These are phyloP conservation scores for Rhodeus uyekii DNA, from an alignment of 2,797 vertebrate species.

Conservation along the genomic window DNA sequence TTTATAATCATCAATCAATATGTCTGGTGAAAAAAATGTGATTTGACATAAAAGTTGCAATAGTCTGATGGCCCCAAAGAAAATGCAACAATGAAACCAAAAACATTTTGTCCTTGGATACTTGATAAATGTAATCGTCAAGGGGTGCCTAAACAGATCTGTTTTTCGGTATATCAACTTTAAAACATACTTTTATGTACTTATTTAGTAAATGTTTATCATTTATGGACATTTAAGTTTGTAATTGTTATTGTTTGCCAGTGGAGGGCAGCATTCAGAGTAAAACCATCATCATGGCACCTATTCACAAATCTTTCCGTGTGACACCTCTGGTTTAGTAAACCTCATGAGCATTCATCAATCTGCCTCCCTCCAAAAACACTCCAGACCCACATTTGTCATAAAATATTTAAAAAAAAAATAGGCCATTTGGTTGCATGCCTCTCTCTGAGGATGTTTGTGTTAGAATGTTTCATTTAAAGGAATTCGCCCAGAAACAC, in stretches of 20 bases:
- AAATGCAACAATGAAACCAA: not conserved
- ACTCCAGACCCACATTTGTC: slow-evolving; percentile 1
- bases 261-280: slow-evolving; percentile 24
- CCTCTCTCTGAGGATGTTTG: not conserved
- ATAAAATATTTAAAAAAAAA: not conserved
- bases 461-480: not conserved
- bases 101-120: not conserved
- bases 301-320: not conserved
- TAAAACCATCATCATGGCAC: not conserved
- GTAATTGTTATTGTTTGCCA: slow-evolving; percentile 3
- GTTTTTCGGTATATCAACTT: too few species aligned
- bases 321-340: not conserved
- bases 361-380: not conserved
- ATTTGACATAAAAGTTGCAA: not conserved
- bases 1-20: slow-evolving; percentile 12
- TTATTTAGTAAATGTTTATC: not conserved
- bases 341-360: not conserved
- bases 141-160: not conserved
- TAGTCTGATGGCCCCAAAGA: not conserved
- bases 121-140: not conserved
- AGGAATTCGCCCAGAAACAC: not conserved
- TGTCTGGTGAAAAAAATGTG: not conserved
- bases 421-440: not conserved
- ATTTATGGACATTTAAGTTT: not conserved
- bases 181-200: too few species aligned